phyloP scores from a whole-genome alignment of 2,888 invertebrate genomes.

The Macaria notata region DNA sequence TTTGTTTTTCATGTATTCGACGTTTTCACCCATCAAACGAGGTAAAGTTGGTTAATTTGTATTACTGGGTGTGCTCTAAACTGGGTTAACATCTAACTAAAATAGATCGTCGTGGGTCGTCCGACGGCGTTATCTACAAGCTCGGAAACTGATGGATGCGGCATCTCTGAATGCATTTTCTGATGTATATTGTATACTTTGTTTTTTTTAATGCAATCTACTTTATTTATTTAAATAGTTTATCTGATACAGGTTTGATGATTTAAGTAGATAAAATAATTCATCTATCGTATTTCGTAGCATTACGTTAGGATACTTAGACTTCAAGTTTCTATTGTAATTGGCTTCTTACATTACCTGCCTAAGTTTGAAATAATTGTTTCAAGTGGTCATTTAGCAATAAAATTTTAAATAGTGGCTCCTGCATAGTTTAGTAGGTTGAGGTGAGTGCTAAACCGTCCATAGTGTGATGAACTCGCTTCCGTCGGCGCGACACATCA shows the following conservation, averaged over 20 bases:
- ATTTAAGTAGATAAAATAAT: no score
- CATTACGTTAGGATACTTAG: no score
- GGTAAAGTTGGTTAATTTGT: constrained; percentile 62
- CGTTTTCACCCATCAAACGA: constrained; percentile 39
- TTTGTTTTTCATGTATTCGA: constrained; percentile 18
- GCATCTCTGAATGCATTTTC: constrained; percentile 24
- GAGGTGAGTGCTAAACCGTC: constrained; percentile 36
- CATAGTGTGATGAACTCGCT: constrained; percentile 57
- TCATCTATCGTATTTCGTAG: no score
- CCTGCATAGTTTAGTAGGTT: constrained; percentile 31
- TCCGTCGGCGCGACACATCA: constrained; percentile 43
- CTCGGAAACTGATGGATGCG: constrained; percentile 41
- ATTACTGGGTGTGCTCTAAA: constrained; percentile 56
- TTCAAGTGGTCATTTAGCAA: no score
- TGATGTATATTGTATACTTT: neutral
- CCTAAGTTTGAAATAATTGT: no score
- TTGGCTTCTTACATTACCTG: no score
- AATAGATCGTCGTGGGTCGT: constrained; percentile 67
- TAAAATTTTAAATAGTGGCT: no score
- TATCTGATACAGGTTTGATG: no score
- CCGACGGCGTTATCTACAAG: constrained; percentile 41
- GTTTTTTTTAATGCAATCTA: neutral
- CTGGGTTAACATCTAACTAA: constrained; percentile 66
- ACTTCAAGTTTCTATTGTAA: no score
- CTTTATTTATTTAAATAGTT: no score